A percentile compares a stretch with the other conserved stretches of the same genome.
These are phyloP conservation scores for Cnemophilus loriae DNA, from an alignment of 2,113 vertebrate genomes.

Conservation along the genomic window DNA sequence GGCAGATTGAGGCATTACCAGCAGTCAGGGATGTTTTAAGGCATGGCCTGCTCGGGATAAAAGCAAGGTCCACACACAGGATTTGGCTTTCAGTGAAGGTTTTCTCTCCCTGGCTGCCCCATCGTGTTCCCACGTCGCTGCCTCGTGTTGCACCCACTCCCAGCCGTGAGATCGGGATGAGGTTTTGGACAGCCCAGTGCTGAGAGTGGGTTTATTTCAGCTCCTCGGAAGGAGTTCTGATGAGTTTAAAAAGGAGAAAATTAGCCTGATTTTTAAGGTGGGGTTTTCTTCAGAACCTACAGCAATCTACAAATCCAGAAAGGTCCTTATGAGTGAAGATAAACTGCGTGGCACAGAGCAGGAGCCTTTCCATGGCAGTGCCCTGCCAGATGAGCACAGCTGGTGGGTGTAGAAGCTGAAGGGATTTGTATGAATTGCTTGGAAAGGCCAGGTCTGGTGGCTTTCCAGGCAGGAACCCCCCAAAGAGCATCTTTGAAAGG, in stretches of 20 bases:
- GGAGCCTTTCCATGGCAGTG: neutral
- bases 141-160: fast-evolving
- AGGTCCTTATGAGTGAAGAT: neutral
- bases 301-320: neutral
- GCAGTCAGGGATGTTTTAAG: slow-evolving; percentile 4
- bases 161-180: fast-evolving
- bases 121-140: fast-evolving
- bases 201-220: neutral
- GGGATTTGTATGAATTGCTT: neutral
- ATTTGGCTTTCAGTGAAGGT: neutral
- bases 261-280: neutral
- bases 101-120: neutral
- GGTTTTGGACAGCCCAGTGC: neutral
- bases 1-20: neutral
- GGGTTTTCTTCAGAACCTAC: neutral
- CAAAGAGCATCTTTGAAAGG: neutral
- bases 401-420: neutral
- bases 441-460: neutral
- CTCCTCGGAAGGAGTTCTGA: neutral
- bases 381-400: neutral
- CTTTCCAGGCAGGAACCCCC: neutral
- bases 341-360: fast-evolving
- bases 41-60: neutral
- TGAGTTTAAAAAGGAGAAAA: neutral
- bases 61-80: neutral